Conservation (phyloP, 2,888 invertebrate genomes). For the Catocala fraxini region DNA sequence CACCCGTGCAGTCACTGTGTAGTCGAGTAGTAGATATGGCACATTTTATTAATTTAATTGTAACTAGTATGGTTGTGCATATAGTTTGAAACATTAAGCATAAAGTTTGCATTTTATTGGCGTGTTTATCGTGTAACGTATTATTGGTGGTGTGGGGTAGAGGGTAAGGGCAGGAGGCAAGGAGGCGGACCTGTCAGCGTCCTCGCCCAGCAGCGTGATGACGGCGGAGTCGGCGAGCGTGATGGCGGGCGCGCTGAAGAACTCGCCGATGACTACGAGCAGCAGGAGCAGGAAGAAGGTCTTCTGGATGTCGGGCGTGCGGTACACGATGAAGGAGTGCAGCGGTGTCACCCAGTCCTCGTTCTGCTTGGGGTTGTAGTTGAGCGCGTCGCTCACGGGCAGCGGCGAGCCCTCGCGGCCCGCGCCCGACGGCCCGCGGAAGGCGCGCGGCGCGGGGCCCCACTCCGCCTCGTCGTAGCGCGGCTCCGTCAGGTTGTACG, state of each 20-base stretch:
- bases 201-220: constrained; percentile 95
- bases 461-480: constrained; percentile 77
- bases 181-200: constrained; percentile 89
- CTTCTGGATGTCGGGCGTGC: constrained; percentile 95
- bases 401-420: constrained; percentile 89
- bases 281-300: constrained; percentile 97
- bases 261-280: constrained; percentile 98
- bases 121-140: too few relatives aligned
- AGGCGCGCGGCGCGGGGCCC: constrained; percentile 55
- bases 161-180: too few relatives aligned
- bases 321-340: constrained; percentile 97
- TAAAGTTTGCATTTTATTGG: too few relatives aligned
- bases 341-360: constrained; percentile 95
- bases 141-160: too few relatives aligned
- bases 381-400: constrained; percentile 91
- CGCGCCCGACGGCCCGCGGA: constrained; percentile 66
- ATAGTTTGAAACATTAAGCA: too few relatives aligned
- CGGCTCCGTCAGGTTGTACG: constrained; percentile 89
- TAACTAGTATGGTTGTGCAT: too few relatives aligned
- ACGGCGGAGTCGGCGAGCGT: constrained; percentile 97
- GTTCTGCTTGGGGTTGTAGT: constrained; percentile 91
- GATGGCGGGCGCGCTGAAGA: constrained; percentile 98
- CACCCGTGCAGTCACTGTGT: too few relatives aligned
- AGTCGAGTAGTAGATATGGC: too few relatives aligned
- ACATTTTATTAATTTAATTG: too few relatives aligned